phyloP scores from a whole-genome alignment of 2,113 vertebrate genomes.

The Gavia stellata region DNA sequence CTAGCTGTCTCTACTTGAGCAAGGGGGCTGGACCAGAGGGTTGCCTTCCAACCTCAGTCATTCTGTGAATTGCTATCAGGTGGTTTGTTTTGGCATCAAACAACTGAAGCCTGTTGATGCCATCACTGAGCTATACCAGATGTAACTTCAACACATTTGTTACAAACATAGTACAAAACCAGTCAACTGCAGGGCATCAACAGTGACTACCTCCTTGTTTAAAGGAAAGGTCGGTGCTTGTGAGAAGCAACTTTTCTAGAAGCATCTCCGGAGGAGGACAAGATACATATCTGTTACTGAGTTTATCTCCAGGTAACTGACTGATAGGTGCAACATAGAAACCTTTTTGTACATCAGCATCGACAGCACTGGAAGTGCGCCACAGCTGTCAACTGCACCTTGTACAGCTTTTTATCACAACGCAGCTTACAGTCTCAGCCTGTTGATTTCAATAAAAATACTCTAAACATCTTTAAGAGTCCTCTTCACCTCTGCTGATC shows the following conservation, averaged over 20 bases:
- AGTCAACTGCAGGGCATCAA: background rate
- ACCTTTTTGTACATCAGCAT: background rate
- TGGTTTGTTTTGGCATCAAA: background rate
- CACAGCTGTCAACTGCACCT: background rate
- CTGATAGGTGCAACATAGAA: background rate
- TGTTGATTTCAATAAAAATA: background rate
- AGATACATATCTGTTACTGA: background rate
- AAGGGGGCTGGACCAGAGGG: background rate
- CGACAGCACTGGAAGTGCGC: accelerated
- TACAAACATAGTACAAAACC: background rate
- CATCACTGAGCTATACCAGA: background rate
- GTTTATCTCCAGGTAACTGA: background rate
- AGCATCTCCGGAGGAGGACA: background rate
- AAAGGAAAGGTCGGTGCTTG: background rate
- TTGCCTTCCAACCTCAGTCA: background rate
- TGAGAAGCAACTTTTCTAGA: background rate
- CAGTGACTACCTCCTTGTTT: background rate
- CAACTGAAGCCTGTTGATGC: background rate
- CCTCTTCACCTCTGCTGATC: background rate
- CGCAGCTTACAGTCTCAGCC: background rate
- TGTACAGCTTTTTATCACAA: background rate
- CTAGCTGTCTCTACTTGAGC: background rate
- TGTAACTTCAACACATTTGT: background rate
- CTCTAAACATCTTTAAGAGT: background rate
- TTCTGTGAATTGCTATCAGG: background rate